A percentile compares a stretch with the other conserved stretches of the same genome.
phyloP scores from a whole-genome alignment of 64 coral and sea anemone genomes.

The Pachyseris speciosa region DNA sequence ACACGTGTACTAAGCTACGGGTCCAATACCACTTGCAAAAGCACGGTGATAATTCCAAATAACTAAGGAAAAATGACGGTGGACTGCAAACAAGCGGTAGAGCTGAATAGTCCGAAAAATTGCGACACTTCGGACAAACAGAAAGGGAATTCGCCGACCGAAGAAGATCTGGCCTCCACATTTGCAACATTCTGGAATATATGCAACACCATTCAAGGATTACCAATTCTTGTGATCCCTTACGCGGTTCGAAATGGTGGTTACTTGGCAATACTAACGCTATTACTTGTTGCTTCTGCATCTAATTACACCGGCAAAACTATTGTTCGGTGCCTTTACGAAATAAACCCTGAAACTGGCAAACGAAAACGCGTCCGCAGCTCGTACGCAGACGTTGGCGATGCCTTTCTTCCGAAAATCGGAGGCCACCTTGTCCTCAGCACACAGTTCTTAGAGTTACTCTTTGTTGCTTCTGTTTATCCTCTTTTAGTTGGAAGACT shows the following conservation, averaged over 20 bases:
- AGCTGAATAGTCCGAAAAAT: not conserved
- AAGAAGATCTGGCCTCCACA: conserved; percentile 74
- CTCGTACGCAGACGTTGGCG: conserved; percentile 84
- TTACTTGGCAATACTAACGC: conserved; percentile 67
- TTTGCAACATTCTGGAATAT: conserved; percentile 99
- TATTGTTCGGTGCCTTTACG: conserved; percentile 87
- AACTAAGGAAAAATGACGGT: not conserved
- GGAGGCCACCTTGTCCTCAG: conserved; percentile 78
- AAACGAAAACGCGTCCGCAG: conserved; percentile 77
- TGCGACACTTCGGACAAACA: not conserved
- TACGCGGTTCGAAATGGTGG: conserved; percentile 89
- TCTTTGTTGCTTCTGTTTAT: conserved; percentile 85
- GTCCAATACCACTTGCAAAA: not conserved
- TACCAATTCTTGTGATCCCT: conserved; percentile 93
- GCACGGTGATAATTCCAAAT: not conserved
- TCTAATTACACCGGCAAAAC: conserved; percentile 95
- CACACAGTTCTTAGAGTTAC: conserved; percentile 77
- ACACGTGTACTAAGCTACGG: not conserved
- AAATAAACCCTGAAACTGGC: conserved; percentile 27
- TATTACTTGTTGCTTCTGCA: conserved; percentile 70
- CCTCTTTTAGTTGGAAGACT: conserved; percentile 87
- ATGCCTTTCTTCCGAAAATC: conserved; percentile 66
- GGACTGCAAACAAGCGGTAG: not conserved
- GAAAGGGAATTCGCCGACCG: not conserved
- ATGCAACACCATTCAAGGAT: conserved; percentile 97